phyloP scores from a whole-genome alignment of 2,797 vertebrate genomes.

The Hybognathus amarus region DNA sequence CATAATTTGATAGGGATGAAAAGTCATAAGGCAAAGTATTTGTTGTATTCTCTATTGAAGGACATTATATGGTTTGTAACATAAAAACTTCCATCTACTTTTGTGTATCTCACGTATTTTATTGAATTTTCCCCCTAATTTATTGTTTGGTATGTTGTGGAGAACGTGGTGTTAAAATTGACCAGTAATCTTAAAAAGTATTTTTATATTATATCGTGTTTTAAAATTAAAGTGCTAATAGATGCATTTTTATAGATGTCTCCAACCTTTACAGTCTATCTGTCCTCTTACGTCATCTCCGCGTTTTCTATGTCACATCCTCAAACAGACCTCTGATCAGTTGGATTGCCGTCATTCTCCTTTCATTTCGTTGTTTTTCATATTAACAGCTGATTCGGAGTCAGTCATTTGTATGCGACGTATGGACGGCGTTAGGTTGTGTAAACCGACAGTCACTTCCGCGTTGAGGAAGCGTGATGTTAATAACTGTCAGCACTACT shows the following conservation, averaged over 20 bases:
- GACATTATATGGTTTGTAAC: neutral
- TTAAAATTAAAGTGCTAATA: neutral
- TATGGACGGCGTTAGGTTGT: neutral
- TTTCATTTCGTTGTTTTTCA: neutral
- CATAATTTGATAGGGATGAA: too few species aligned
- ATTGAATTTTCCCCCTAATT: neutral
- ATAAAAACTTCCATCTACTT: neutral
- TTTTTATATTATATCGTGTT: too few species aligned
- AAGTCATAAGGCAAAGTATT: too few species aligned
- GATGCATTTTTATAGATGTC: too few species aligned
- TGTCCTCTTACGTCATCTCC: slow-evolving; percentile 34
- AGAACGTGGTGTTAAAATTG: too few species aligned
- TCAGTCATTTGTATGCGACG: neutral
- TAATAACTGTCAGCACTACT: neutral
- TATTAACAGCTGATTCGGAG: neutral
- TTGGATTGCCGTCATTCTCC: neutral
- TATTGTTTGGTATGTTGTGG: neutral
- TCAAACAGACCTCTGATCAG: neutral
- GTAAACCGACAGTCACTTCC: slow-evolving; percentile 12
- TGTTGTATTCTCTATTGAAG: neutral
- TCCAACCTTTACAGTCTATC: too few species aligned
- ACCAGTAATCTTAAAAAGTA: too few species aligned
- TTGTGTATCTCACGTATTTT: neutral
- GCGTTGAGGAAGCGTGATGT: slow-evolving; percentile 17
- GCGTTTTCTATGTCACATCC: neutral